Conservation (phyloP, 2,113 vertebrate species). For the Bambusicola thoracicus region DNA sequence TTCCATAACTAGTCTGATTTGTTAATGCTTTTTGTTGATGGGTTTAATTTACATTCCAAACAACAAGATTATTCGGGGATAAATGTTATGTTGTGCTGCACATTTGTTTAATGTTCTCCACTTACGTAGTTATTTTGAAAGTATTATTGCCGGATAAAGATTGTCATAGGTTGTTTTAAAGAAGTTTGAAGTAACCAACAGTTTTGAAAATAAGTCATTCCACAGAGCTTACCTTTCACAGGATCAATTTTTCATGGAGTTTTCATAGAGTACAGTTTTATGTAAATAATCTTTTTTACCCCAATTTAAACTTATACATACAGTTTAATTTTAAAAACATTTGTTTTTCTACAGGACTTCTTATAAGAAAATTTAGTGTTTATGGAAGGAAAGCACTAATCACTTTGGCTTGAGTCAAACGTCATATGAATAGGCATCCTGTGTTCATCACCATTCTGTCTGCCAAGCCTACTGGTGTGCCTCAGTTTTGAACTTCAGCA, state of each 20-base stretch:
- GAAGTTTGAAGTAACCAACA: background rate
- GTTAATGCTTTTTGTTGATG: background rate
- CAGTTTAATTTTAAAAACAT: constrained; percentile 20
- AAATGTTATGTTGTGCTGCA: background rate
- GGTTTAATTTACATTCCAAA: background rate
- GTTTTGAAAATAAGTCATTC: background rate
- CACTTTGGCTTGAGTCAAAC: background rate
- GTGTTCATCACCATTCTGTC: background rate
- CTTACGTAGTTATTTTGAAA: constrained; percentile 1
- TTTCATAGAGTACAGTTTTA: constrained; percentile 5
- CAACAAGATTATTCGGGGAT: background rate
- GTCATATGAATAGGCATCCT: background rate
- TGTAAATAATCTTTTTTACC: background rate
- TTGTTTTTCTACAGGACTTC: constrained; percentile 14
- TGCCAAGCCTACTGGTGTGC: background rate
- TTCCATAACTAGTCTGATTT: background rate
- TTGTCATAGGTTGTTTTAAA: background rate
- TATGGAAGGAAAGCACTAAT: background rate
- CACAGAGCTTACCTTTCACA: background rate
- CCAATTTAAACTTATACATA: background rate
- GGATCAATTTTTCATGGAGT: background rate
- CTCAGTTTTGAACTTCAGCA: background rate
- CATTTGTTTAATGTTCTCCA: constrained; percentile 6
- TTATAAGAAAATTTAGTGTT: background rate
- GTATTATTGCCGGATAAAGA: background rate